A percentile compares a stretch with the other conserved stretches of the same genome.
phyloP scores from a whole-genome alignment of 2,113 vertebrate species.

The Myiopsitta monachus region DNA sequence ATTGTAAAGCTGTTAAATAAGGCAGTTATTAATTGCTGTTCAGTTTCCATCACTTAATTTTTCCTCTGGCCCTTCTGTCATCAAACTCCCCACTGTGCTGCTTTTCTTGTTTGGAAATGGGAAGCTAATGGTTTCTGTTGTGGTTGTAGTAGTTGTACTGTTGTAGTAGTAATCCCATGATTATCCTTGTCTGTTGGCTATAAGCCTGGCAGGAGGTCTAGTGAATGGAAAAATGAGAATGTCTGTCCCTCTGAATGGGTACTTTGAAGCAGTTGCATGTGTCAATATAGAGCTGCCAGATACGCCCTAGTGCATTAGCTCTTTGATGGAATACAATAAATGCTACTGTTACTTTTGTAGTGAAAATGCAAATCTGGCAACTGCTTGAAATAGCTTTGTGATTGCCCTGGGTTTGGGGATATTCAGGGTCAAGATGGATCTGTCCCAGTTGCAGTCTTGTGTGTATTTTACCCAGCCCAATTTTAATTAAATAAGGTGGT shows the following conservation, averaged over 20 bases:
- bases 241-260: conserved; percentile 6
- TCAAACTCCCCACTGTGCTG: background rate
- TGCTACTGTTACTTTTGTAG: background rate
- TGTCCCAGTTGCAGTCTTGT: background rate
- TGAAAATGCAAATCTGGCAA: conserved; percentile 14
- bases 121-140: conserved; percentile 56
- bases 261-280: conserved; percentile 25
- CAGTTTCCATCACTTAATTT: background rate
- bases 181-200: conserved; percentile 49
- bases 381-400: background rate
- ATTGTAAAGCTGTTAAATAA: background rate
- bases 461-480: background rate
- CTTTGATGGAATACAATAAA: conserved; percentile 5
- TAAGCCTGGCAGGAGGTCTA: conserved; percentile 40
- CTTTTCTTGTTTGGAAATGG: conserved; percentile 31
- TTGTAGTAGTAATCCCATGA: conserved; percentile 54
- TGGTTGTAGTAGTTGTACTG: conserved; percentile 20
- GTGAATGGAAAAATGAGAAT: conserved; percentile 46
- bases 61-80: background rate
- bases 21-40: background rate
- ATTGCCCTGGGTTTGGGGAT: background rate
- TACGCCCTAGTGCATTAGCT: background rate
- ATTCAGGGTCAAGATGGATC: background rate
- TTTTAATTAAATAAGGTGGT: background rate
- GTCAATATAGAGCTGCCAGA: conserved; percentile 39